Evolutionary conservation across 2,888 invertebrate species (phyloP), one percentile per base, ranked within the genome.

Genomic region (Euzetes globulus): DNA sequence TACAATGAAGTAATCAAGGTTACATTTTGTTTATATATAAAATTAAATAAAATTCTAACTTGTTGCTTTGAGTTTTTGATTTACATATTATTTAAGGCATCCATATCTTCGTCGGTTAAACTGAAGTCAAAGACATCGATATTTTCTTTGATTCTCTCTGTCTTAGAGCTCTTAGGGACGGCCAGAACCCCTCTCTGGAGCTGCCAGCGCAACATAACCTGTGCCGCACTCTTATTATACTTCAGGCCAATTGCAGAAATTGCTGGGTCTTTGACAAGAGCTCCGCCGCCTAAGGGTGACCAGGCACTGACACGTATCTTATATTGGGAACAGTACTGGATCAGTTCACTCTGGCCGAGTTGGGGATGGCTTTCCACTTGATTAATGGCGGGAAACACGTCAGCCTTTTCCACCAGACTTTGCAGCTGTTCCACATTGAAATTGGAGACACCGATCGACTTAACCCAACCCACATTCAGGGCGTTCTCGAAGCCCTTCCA

Each of bases 331-430:
- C 82, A 45, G 81, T 87, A 88, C 29, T 87, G 86, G 45, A 88
- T 86, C 74, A 91, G 81, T 79, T 87, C 86, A 78, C 86, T 85
- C 81, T 92, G 90, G 80, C 85, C 88, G 74, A 78, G 91, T 90
- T 91, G 91, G 0, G 91, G 90, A 82, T 92, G 91, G 78, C 90
- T 88, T 83, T 94, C 93, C 76, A 91, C 86, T 91, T 84, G 84
- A 63, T 80, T 78, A 47, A 79, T 78, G 55, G 80, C 80, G 7
- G 84, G 84, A 58, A 58, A 9, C 15, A 58, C 58, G 15, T 58
- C 25, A 19, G 58, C 58, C 5, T 6, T 19, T 25, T 25, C 15
- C 7, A 58, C 5, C 5, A 58, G 25, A 7, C 19, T 19, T 25
- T 22, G 7, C 27, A 58, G 25, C 15, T 58, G 19, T 25, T 5